Evolutionary conservation across 2,888 invertebrate genomes (phyloP), one percentile per base, ranked within the genome.

Genomic region (Caenorhabditis imperialis): DNA sequence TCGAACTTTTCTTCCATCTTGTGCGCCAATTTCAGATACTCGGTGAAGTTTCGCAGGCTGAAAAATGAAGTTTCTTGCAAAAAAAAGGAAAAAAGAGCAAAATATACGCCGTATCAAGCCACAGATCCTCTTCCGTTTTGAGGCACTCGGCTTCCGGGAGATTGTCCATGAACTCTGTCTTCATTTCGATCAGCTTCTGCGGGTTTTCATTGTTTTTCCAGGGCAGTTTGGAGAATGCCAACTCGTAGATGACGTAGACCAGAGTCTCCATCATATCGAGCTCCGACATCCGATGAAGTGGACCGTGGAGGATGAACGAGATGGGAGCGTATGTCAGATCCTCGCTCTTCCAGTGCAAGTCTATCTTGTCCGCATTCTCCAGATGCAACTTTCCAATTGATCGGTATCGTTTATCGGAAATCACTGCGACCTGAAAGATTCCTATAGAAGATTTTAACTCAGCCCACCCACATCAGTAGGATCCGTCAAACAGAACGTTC

Each of bases 201-300:
- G 20, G 6, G 22, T 35, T 48, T 22, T 35, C 23, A n/a, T 35
- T 30, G 8, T 33, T 27, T 25, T 45, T 58, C 73, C 73, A 73
- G n/a, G 73, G 73, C 5, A 73, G 18, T 7, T 45, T 16, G 8
- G 27, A 35, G 10, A 35, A 20, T n/a, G 53, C 25, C 60, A 60
- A 48, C 22, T 73, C 54, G 40, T 42, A 73, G 8, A 73, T 20
- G 16, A 73, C 22, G 42, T 60, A 73, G 5, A 65, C 14, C n/a
- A 58, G 6, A 30, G 30, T 30, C 37, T 73, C 73, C 6, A 73
- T 35, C 50, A 60, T 48, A 38, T 73, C 73, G 16, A 65, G 35
- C 42, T 72, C 71, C 1, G 51, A 25, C 71, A 72, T 72, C 33
- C 60, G 65, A 38, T 73, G 73, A 16, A 18, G 47, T 50, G 37